Percentiles rank a stretch among this genome's conserved stretches.
Evolutionary conservation across 2,113 vertebrate genomes (phyloP).

Genomic region (Setophaga kirtlandii): DNA sequence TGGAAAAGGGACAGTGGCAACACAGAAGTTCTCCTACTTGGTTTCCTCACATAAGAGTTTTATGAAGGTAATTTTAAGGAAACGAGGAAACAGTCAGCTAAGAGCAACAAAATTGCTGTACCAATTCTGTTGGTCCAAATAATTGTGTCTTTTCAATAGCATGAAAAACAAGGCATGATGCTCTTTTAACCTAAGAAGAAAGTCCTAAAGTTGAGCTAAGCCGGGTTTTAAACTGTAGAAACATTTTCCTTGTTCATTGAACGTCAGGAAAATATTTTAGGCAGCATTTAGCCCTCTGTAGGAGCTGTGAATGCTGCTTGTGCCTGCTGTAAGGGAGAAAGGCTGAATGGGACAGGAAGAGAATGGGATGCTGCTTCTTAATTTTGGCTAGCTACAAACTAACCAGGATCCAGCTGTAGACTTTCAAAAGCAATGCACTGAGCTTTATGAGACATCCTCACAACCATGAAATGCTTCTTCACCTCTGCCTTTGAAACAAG

Average conservation of each 20-base stretch:
- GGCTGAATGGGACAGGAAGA: not conserved
- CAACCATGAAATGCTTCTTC: not conserved
- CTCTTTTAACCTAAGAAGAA: not conserved
- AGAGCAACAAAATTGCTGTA: not conserved
- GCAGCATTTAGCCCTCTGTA: not conserved
- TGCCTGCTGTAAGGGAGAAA: not conserved
- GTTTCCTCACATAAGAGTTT: not conserved
- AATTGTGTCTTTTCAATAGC: not conserved
- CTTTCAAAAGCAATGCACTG: not conserved
- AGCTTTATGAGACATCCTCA: not conserved
- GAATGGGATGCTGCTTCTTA: not conserved
- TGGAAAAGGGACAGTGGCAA: not conserved
- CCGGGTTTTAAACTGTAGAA: not conserved
- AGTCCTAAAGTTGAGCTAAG: not conserved
- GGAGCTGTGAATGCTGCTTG: not conserved
- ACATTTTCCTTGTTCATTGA: not conserved
- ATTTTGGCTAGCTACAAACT: not conserved
- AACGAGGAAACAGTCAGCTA: not conserved
- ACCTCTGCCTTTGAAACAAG: not conserved
- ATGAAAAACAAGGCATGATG: not conserved
- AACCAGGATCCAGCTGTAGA: not conserved
- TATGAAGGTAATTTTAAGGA: not conserved
- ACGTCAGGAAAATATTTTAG: not conserved
- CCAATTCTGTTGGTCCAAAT: not conserved
- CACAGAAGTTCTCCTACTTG: not conserved